Evolutionary conservation across 2,797 vertebrate species (phyloP), one percentile per base, ranked within the genome.

Genomic region (Gobio occitaniae): DNA sequence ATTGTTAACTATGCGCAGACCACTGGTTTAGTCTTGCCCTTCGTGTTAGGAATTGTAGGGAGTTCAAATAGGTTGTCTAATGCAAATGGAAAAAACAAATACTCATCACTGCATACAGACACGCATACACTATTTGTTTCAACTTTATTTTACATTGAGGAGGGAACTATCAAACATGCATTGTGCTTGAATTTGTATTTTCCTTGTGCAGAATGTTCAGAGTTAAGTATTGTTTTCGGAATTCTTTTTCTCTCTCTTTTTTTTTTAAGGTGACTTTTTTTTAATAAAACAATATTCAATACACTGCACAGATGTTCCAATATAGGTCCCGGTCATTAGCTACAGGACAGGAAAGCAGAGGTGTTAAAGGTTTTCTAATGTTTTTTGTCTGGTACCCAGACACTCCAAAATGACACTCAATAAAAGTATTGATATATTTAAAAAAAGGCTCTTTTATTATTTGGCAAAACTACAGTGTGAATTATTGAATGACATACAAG

Each of bases 331-430:
- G 93, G 92, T 92, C 89, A 89, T 94, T 93, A 93, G 90, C 69
- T 76, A 83, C 92, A 90, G 75, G 90, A 90, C 91, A 93, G 90
- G 89, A 93, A 87, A 85, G 80, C 54, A 78, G 86, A 86, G 76
- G 84, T 90, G 89, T 88, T 91, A 91, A 90, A 80, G 80, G 80
- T 95, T 95, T 96, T 95, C 91, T 95, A 87, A 94, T 93, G 89
- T 93, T 94, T 78, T 80, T 92, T 95, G 95, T 96, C 95, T 96
- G 95, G 94, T 91, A 96, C 94, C 94, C 95, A 96, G 95, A 95
- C 95, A 94, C 94, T 85, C 83, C 86, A 86, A 86, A 90, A 88
- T 93, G 91, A 91, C 83, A 92, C 93, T 90, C 90, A 95, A 95
- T 95, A 96, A 95, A 93, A 79, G 69, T 93, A 94, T 95, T 94